Conservation (phyloP, 2,113 vertebrate species). For the Cryptoleucopteryx plumbea region DNA sequence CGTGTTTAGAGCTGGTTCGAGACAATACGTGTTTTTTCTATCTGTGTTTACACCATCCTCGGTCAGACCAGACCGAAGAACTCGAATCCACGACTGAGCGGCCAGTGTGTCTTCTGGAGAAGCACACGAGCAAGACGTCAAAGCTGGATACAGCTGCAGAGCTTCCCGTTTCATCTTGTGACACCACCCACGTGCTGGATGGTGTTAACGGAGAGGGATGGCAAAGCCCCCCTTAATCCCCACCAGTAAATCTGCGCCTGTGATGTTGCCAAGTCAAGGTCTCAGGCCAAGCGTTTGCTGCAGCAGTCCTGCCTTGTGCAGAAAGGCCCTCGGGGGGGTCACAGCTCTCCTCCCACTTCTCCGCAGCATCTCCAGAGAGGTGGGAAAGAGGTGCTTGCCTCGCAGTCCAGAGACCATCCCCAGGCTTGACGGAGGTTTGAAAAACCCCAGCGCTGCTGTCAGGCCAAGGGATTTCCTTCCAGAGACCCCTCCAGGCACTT, state of each 20-base stretch:
- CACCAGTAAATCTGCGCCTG: background rate
- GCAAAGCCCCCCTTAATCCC: background rate
- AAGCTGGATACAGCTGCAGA: background rate
- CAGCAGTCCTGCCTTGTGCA: background rate
- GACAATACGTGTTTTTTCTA: background rate
- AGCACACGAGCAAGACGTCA: background rate
- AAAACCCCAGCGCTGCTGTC: background rate
- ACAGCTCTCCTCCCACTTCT: background rate
- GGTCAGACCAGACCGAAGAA: background rate
- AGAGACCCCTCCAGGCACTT: background rate
- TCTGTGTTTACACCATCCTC: background rate
- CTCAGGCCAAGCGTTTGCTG: background rate
- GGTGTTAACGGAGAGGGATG: slow-evolving; percentile 20
- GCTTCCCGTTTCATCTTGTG: background rate
- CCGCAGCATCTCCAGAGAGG: background rate
- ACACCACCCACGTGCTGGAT: background rate
- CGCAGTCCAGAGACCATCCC: background rate
- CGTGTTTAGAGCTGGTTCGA: background rate
- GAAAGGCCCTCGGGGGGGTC: background rate
- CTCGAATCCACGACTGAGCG: background rate
- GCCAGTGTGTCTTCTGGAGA: background rate
- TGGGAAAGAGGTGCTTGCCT: background rate
- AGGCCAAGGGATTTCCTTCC: background rate
- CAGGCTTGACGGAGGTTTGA: background rate
- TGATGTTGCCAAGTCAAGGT: background rate